These are phyloP conservation scores for Pseudonaja textilis DNA, from an alignment of 2,113 vertebrate genomes.

Conservation along the genomic window DNA sequence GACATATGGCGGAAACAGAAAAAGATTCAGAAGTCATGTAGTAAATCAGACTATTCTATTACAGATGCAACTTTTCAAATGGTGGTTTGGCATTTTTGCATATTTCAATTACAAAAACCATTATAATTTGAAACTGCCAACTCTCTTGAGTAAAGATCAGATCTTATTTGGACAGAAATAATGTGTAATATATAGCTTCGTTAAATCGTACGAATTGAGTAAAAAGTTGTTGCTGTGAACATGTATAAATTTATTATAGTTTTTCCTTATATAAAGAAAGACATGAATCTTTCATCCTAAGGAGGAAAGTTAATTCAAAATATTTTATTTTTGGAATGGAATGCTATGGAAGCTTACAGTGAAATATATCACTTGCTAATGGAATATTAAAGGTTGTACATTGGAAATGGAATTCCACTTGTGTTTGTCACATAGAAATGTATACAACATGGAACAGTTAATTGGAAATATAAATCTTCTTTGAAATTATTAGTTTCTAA, in stretches of 20 bases:
- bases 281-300: constrained; percentile 5
- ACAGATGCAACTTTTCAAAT: background rate
- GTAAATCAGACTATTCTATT: background rate
- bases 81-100: background rate
- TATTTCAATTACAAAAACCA: background rate
- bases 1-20: background rate
- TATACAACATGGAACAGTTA: constrained; percentile 9
- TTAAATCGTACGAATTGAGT: background rate
- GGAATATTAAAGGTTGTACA: constrained; percentile 12
- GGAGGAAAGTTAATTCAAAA: background rate
- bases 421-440: constrained; percentile 17
- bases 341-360: background rate
- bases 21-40: background rate
- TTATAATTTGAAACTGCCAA: background rate
- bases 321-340: constrained; percentile 27
- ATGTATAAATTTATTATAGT: constrained; percentile 14
- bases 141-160: background rate
- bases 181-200: background rate
- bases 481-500: background rate
- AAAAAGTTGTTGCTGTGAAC: background rate
- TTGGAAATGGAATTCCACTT: constrained; percentile 26
- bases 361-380: constrained; percentile 13
- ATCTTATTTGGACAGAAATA: background rate
- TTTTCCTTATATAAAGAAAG: constrained; percentile 25
- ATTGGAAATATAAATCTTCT: background rate